A percentile compares a stretch with the other conserved stretches of the same genome.
These are phyloP conservation scores for Lagopus muta DNA, from an alignment of 2,113 vertebrate species.

Conservation along the genomic window DNA sequence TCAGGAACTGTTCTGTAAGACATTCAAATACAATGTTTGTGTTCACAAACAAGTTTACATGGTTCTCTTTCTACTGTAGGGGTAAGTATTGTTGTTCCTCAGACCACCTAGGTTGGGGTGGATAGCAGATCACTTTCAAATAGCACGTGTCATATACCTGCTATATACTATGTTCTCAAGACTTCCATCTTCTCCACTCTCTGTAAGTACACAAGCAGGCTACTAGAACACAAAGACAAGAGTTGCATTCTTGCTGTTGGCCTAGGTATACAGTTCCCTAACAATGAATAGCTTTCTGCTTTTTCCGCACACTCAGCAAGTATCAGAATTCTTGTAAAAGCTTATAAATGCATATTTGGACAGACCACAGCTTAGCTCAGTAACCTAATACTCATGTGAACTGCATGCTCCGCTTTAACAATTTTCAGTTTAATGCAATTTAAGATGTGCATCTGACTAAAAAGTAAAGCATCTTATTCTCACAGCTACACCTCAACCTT, in stretches of 20 bases:
- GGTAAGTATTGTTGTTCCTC: accelerated
- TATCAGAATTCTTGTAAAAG: neutral
- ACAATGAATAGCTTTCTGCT: neutral
- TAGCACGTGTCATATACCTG: neutral
- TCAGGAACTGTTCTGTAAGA: neutral
- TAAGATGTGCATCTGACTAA: neutral
- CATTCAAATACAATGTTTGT: neutral
- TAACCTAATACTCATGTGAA: slow-evolving; percentile 35
- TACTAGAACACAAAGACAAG: neutral
- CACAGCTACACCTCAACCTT: neutral
- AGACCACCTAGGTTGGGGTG: too few relatives aligned
- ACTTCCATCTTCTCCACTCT: neutral
- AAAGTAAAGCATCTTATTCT: neutral
- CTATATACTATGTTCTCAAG: neutral
- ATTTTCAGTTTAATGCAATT: neutral
- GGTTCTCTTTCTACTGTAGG: neutral
- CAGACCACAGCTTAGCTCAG: neutral
- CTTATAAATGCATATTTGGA: neutral
- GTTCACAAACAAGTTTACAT: neutral
- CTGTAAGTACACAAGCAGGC: neutral
- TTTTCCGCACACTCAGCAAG: neutral
- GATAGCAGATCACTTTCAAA: neutral
- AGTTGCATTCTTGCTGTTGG: neutral
- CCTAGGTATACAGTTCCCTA: neutral
- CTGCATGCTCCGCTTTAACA: neutral